Conservation (phyloP, 1,140 invertebrate species). For the Hypothenemus hampei region DNA sequence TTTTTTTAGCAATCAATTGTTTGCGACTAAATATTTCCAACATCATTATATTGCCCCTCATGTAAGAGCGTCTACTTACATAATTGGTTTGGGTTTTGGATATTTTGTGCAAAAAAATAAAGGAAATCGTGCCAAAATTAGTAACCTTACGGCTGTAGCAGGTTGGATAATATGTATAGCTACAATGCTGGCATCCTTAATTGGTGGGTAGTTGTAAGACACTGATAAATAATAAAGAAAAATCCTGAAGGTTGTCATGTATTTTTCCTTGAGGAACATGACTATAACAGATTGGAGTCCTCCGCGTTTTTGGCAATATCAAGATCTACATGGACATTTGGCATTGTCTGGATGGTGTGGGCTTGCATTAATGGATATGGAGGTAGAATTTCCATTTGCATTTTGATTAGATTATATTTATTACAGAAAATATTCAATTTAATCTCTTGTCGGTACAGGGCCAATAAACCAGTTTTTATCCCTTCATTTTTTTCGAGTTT, state of each 20-base stretch:
- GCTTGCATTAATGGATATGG: constrained; percentile 35
- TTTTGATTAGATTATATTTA: neutral
- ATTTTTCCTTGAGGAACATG: constrained; percentile 34
- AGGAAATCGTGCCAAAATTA: constrained; percentile 16
- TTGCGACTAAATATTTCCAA: constrained; percentile 32
- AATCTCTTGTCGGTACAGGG: constrained; percentile 17
- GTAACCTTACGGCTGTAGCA: constrained; percentile 1
- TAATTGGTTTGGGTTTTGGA: constrained; percentile 35
- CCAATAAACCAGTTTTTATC: constrained; percentile 33
- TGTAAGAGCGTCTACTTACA: constrained; percentile 30
- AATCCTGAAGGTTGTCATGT: constrained; percentile 20
- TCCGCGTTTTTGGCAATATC: constrained; percentile 31
- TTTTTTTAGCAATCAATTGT: constrained; percentile 20
- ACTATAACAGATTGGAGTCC: constrained; percentile 31
- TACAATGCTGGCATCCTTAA: constrained; percentile 21
- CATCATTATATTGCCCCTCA: constrained; percentile 34
- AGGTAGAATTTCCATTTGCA: constrained; percentile 18
- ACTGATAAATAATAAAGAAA: neutral
- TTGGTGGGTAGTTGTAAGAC: constrained; percentile 15
- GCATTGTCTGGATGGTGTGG: constrained; percentile 36
- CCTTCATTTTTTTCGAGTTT: constrained; percentile 26
- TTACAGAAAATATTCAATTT: neutral
- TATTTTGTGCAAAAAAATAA: constrained; percentile 25
- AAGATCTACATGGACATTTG: constrained; percentile 34
- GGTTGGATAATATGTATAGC: constrained; percentile 29